Conservation (phyloP, 2,113 vertebrate genomes). For the Spea bombifrons region DNA sequence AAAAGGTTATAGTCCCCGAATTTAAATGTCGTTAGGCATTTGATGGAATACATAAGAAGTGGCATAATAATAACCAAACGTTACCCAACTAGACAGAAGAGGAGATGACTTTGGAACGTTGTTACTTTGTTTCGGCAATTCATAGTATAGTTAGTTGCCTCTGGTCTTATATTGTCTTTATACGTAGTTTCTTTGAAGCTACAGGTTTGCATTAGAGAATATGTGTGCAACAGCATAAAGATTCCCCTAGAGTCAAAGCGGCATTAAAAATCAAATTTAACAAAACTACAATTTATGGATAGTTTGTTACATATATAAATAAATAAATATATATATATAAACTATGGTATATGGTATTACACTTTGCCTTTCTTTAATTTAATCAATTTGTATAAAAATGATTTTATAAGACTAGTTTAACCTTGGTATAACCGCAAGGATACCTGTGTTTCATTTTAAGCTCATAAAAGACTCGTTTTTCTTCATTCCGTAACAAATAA, state of each 20-base stretch:
- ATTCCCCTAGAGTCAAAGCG: slow-evolving; percentile 8
- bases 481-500: background rate
- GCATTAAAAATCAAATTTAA: background rate
- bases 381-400: no score
- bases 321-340: no score
- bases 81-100: slow-evolving; percentile 24
- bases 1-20: slow-evolving; percentile 15
- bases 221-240: slow-evolving; percentile 25
- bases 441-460: background rate
- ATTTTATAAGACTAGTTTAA: no score
- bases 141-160: slow-evolving; percentile 21
- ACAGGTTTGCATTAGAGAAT: slow-evolving; percentile 33
- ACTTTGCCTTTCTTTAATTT: no score
- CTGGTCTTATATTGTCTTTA: slow-evolving; percentile 19
- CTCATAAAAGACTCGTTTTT: background rate
- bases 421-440: background rate
- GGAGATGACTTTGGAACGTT: background rate
- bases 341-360: no score
- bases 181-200: slow-evolving; percentile 11
- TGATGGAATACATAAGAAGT: slow-evolving; percentile 36
- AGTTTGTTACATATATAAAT: no score
- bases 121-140: slow-evolving; percentile 15
- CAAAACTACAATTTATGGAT: no score
- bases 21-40: slow-evolving; percentile 36
- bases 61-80: slow-evolving; percentile 35